These are phyloP conservation scores for Oreotrochilus melanogaster DNA, from an alignment of 2,113 vertebrate genomes.

Conservation along the genomic window DNA sequence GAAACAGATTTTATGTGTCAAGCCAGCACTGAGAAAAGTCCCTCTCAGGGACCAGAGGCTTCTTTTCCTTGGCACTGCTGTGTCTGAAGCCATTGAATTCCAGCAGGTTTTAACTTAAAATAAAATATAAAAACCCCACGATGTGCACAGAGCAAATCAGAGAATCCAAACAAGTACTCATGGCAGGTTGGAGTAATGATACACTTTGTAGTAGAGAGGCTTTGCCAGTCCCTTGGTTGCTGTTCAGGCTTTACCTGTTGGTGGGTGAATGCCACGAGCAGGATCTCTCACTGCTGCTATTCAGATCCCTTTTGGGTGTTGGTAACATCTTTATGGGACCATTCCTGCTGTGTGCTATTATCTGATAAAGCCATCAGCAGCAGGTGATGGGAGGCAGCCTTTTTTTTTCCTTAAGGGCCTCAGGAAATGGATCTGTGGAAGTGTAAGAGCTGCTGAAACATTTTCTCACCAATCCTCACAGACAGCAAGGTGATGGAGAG, in stretches of 20 bases:
- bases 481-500: not conserved
- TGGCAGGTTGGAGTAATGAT: not conserved
- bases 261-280: not conserved
- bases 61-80: slow-evolving; percentile 9
- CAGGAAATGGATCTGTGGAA: slow-evolving; percentile 38
- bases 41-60: not conserved
- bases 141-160: not conserved
- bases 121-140: not conserved
- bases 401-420: not conserved
- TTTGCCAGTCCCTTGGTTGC: not conserved
- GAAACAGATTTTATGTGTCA: slow-evolving; percentile 44
- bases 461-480: slow-evolving; percentile 21
- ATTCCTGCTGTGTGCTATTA: slow-evolving; percentile 8
- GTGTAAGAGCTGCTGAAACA: slow-evolving; percentile 1
- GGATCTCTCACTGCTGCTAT: not conserved
- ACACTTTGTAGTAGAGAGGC: not conserved
- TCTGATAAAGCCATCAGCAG: slow-evolving; percentile 21
- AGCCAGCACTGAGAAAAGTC: not conserved
- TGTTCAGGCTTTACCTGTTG: not conserved
- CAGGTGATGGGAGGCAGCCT: not conserved
- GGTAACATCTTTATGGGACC: slow-evolving; percentile 19
- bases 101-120: slow-evolving; percentile 1
- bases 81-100: not conserved
- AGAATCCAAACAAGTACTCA: not conserved
- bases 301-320: not conserved